Evolutionary conservation across 2,113 vertebrate genomes (phyloP).

Genomic region (Synodontis membranacea): DNA sequence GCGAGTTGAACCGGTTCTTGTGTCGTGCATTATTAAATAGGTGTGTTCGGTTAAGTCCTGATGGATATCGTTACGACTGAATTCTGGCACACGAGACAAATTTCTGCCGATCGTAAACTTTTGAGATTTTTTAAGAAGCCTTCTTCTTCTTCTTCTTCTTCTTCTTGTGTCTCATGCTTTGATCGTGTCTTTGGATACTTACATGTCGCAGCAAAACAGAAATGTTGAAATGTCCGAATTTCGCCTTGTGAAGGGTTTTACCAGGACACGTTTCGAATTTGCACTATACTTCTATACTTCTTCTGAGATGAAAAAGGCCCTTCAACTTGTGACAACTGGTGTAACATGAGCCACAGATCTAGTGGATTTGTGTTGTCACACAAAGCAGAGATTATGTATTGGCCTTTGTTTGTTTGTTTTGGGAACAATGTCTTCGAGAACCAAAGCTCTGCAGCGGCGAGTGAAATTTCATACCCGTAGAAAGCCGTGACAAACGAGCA

Average conservation of each 20-base stretch:
- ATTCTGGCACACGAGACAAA: not conserved
- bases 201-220: not conserved
- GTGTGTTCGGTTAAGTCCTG: too few relatives aligned
- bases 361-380: slow-evolving; percentile 4
- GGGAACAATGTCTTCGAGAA: slow-evolving; percentile 9
- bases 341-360: slow-evolving; percentile 8
- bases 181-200: not conserved
- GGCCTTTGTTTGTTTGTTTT: slow-evolving; percentile 7
- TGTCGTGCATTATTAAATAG: not conserved
- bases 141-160: too few relatives aligned
- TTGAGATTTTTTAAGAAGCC: too few relatives aligned
- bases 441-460: not conserved
- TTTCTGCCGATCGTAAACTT: not conserved
- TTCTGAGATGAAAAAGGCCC: not conserved
- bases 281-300: not conserved
- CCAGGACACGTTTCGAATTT: not conserved
- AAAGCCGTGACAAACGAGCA: slow-evolving; percentile 11
- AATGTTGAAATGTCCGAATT: not conserved
- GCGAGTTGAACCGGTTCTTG: not conserved
- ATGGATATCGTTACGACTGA: not conserved
- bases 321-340: not conserved
- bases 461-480: slow-evolving; percentile 18
- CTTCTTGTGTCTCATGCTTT: not conserved
- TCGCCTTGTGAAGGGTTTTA: not conserved
- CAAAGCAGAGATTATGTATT: slow-evolving; percentile 29